A percentile compares a stretch with the other conserved stretches of the same genome.
These are phyloP conservation scores for Sebastes taczanowskii DNA, from an alignment of 2,797 vertebrate species.

Conservation along the genomic window DNA sequence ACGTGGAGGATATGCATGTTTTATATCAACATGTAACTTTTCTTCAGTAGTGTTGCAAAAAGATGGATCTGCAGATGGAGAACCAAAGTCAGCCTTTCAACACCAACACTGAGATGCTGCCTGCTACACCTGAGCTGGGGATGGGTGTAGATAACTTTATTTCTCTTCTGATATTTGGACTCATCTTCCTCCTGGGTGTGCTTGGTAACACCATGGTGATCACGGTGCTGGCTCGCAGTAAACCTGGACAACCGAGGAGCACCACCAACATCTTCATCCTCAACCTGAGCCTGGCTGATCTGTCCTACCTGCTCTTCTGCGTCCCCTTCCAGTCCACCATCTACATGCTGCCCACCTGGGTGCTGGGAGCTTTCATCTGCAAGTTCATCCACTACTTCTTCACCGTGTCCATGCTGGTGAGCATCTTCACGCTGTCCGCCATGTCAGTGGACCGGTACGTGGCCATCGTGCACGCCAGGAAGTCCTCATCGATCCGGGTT, in stretches of 20 bases:
- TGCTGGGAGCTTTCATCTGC: conserved; percentile 93
- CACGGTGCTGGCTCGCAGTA: conserved; percentile 89
- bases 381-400: conserved; percentile 96
- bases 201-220: conserved; percentile 93
- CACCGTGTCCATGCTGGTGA: conserved; percentile 96
- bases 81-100: conserved; percentile 46
- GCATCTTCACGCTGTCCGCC: conserved; percentile 92
- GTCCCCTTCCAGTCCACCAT: conserved; percentile 94
- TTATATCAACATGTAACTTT: conserved; percentile 30
- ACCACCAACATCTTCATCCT: conserved; percentile 96
- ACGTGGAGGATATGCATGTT: background rate
- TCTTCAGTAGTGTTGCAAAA: background rate
- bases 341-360: conserved; percentile 92
- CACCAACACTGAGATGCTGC: conserved; percentile 15
- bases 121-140: conserved; percentile 69
- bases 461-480: conserved; percentile 93
- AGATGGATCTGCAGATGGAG: conserved; percentile 57
- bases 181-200: conserved; percentile 91
- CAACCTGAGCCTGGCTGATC: conserved; percentile 94
- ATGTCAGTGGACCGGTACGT: conserved; percentile 97
- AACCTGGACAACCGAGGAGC: conserved; percentile 86
- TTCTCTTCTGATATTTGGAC: conserved; percentile 87
- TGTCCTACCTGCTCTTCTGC: conserved; percentile 95
- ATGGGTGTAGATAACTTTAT: conserved; percentile 89
- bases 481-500: conserved; percentile 86